Conservation (phyloP, 2,113 vertebrate species). For the Melanostigma gelatinosum region DNA sequence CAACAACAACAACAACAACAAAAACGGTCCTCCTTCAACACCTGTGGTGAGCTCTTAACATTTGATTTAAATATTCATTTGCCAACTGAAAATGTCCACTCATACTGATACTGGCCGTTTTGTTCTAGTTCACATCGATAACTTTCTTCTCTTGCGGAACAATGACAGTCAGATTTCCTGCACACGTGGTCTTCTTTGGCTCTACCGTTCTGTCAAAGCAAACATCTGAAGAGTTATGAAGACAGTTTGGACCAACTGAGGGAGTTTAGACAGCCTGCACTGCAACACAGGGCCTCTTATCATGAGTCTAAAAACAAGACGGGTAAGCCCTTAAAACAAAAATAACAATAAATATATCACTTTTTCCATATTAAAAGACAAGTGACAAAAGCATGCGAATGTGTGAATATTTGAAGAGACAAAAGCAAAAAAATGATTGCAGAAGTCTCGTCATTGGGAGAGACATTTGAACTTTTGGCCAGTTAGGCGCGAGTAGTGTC, state of each 20-base stretch:
- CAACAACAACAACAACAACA: neutral
- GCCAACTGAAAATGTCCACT: constrained; percentile 55
- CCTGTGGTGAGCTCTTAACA: constrained; percentile 39
- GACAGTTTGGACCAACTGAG: too few species aligned
- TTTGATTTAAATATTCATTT: constrained; percentile 66
- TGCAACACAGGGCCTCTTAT: too few species aligned
- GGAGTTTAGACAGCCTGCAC: too few species aligned
- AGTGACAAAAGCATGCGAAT: neutral
- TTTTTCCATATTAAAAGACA: neutral
- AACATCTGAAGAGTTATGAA: too few species aligned
- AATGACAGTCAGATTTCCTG: constrained; percentile 38
- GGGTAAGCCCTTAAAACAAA: neutral
- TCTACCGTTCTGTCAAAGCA: too few species aligned
- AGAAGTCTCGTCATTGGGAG: neutral
- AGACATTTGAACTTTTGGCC: neutral
- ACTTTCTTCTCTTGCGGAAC: constrained; percentile 42
- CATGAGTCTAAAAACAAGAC: neutral
- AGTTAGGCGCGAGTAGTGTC: constrained; percentile 3
- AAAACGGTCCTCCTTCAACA: constrained; percentile 37
- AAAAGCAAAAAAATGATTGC: neutral
- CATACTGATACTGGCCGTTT: constrained; percentile 36
- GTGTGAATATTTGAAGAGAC: constrained; percentile 16
- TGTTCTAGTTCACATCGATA: constrained; percentile 27
- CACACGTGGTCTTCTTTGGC: constrained; percentile 6
- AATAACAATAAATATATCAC: too few species aligned